A percentile compares a stretch with the other conserved stretches of the same genome.
Conservation (phyloP, 2,888 invertebrate species). For the Petrophora chlorosata region DNA sequence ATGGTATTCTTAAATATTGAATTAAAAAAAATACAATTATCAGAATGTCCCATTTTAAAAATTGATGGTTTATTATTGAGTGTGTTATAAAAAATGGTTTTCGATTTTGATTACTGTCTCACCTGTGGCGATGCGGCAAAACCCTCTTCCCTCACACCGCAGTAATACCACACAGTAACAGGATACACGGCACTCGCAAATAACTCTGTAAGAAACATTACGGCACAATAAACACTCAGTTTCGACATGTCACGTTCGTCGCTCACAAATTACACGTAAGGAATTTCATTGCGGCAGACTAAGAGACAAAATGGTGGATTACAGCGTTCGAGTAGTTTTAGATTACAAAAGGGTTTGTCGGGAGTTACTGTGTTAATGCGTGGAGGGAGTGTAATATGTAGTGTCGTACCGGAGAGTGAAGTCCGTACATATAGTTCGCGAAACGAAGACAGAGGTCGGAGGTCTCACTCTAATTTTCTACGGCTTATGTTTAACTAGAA, state of each 20-base stretch:
- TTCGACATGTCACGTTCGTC: constrained; percentile 37
- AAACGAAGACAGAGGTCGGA: too few species aligned
- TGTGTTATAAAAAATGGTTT: not conserved
- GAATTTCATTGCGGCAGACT: constrained; percentile 38
- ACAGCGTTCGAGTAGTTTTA: constrained; percentile 47
- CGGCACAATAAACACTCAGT: constrained; percentile 49
- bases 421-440: too few species aligned
- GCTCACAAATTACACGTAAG: constrained; percentile 52
- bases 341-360: constrained; percentile 44
- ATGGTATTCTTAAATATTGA: too few species aligned
- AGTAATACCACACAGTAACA: constrained; percentile 20
- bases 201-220: constrained; percentile 45
- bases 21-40: too few species aligned
- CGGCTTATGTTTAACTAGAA: too few species aligned
- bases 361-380: constrained; percentile 17
- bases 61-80: too few species aligned
- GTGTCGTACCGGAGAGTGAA: too few species aligned
- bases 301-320: constrained; percentile 27
- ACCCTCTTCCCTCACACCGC: constrained; percentile 19
- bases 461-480: too few species aligned
- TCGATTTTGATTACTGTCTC: not conserved
- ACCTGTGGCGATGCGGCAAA: not conserved
- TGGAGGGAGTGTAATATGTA: constrained; percentile 1
- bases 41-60: too few species aligned
- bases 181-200: constrained; percentile 42